Conservation (phyloP, 2,797 vertebrate species). For the Arnoldichthys spilopterus region DNA sequence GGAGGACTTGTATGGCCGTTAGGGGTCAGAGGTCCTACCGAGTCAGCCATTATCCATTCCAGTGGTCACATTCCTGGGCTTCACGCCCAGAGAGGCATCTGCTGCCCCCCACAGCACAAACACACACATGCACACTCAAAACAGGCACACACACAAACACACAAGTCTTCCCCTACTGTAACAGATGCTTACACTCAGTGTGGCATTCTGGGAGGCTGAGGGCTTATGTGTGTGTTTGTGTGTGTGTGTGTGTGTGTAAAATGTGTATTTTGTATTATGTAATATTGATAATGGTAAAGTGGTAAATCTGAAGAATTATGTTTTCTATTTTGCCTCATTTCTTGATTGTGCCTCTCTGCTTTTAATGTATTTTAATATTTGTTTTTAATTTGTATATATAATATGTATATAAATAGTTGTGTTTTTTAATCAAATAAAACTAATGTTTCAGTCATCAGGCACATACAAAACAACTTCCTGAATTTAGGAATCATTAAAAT, state of each 20-base stretch:
- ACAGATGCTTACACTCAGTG: constrained; percentile 14
- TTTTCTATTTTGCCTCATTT: too few relatives aligned
- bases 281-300: too few relatives aligned
- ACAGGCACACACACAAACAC: constrained; percentile 9
- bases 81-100: constrained; percentile 80
- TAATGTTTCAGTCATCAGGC: too few relatives aligned
- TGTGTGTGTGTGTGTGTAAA: constrained; percentile 33
- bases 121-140: constrained; percentile 11
- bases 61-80: constrained; percentile 76
- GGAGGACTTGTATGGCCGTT: constrained; percentile 79
- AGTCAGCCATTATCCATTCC: constrained; percentile 77
- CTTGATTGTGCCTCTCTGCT: too few relatives aligned
- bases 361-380: too few relatives aligned
- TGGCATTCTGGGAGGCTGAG: constrained; percentile 24
- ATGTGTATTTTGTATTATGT: too few relatives aligned
- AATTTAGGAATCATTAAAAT: too few relatives aligned
- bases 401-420: too few relatives aligned
- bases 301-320: too few relatives aligned
- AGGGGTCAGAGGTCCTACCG: constrained; percentile 79
- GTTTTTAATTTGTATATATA: too few relatives aligned
- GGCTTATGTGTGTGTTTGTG: constrained; percentile 30
- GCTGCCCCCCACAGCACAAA: constrained; percentile 60
- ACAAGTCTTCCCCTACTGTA: constrained; percentile 19
- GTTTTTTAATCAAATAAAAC: too few relatives aligned
- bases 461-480: too few relatives aligned